A percentile compares a stretch with the other conserved stretches of the same genome.
phyloP scores from a whole-genome alignment of 2,888 invertebrate species.

The Dendrolimus houi region DNA sequence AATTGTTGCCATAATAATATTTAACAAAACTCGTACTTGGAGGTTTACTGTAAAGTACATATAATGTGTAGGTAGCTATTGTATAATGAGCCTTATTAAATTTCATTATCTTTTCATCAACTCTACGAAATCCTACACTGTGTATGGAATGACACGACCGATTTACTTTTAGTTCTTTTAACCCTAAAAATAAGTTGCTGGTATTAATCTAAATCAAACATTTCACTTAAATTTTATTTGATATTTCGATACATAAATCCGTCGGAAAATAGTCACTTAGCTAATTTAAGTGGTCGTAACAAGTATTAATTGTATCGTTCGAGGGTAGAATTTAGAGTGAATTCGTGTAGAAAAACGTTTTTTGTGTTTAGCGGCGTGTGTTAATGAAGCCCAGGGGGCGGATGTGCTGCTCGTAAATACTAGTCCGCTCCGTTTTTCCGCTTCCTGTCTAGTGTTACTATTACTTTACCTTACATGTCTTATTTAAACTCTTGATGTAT shows the following conservation, averaged over 20 bases:
- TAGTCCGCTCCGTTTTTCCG: constrained; percentile 70
- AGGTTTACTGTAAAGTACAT: no score
- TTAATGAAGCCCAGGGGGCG: constrained; percentile 58
- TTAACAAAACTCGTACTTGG: no score
- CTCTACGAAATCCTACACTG: no score
- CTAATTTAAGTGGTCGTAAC: no score
- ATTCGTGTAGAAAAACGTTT: constrained; percentile 29
- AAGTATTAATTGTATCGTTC: background rate
- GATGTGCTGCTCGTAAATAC: constrained; percentile 70
- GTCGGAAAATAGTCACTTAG: no score
- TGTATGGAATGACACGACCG: no score
- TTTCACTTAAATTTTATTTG: background rate
- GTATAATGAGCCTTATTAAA: no score
- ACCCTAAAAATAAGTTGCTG: background rate
- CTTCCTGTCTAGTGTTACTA: constrained; percentile 60
- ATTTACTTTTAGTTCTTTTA: background rate
- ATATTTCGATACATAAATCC: background rate
- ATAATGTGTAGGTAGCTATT: no score
- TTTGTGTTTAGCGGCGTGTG: constrained; percentile 38
- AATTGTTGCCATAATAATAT: no score
- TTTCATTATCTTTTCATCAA: no score
- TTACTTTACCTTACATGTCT: constrained; percentile 63
- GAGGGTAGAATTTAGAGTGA: constrained; percentile 17
- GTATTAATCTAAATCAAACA: background rate
- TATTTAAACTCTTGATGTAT: constrained; percentile 53